These are phyloP conservation scores for Acleris holmiana DNA, from an alignment of 2,888 invertebrate genomes.

Conservation along the genomic window DNA sequence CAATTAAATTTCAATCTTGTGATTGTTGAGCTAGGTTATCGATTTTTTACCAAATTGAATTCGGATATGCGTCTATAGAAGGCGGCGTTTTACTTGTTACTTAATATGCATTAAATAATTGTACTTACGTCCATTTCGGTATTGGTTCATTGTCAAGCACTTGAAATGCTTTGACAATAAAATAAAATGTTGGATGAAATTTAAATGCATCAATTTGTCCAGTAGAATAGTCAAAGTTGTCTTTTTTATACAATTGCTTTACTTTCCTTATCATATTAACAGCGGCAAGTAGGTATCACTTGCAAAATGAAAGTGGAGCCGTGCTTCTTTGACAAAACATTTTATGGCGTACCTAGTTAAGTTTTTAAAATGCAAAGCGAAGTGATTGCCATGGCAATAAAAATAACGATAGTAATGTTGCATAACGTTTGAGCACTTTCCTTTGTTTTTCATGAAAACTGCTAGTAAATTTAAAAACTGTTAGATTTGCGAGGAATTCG, in stretches of 20 bases:
- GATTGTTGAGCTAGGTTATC: too few species aligned
- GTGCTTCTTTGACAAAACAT: neutral
- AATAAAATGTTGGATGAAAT: constrained; percentile 59
- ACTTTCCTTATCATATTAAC: constrained; percentile 47
- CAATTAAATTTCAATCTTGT: too few species aligned
- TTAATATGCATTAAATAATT: too few species aligned
- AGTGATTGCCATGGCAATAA: neutral
- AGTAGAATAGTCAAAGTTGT: constrained; percentile 49
- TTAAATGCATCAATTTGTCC: constrained; percentile 58
- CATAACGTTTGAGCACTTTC: neutral
- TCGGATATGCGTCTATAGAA: too few species aligned
- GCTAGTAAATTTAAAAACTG: too few species aligned
- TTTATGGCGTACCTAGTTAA: too few species aligned
- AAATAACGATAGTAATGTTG: neutral
- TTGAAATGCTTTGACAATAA: constrained; percentile 53
- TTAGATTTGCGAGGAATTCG: too few species aligned
- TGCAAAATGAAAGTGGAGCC: constrained; percentile 3
- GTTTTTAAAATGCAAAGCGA: neutral
- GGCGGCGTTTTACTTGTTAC: too few species aligned
- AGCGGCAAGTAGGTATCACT: constrained; percentile 3
- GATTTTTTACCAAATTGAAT: too few species aligned
- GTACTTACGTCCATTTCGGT: constrained; percentile 53
- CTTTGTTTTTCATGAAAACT: too few species aligned
- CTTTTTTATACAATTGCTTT: constrained; percentile 56
- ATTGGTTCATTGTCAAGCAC: constrained; percentile 53